Base-by-base conservation (phyloP, 2,797 vertebrate genomes). In the Myoxocephalus aenaeus region DNA sequence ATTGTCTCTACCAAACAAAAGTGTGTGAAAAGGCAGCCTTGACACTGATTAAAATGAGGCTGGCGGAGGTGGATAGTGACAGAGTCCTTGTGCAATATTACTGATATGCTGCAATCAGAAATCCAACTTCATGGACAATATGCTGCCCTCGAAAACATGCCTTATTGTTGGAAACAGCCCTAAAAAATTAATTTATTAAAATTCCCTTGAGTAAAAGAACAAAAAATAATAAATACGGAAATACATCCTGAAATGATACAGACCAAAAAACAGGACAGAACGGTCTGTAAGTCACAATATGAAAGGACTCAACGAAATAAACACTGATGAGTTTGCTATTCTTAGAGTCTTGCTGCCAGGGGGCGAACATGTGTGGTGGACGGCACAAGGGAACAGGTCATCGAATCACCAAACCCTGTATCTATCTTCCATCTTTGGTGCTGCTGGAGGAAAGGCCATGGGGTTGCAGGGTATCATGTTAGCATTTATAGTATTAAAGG, bases 1-100 rank as follows among this genome's bases (percentile, higher is more conserved):
- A 61, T 13, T 12, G 6, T 22, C n/a, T 9, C 12, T 2, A 12
- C 14, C 40, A 36, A 44, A n/a, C 9, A 50, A 14, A 69, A 22
- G 54, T 42, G 42, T 25, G 69, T 84, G 74, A 84, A 83, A 73
- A 40, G 65, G 68, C 20, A 46, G 65, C 71, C 83, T 83, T 80
- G 70, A 67, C 57, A 20, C 44, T 61, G 48, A 75, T 70, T n/a
- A 13, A 66, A 57, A 40, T 54, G 42, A 72, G 4, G 44, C 4
- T 27, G 36, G 63, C 4, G 12, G 2, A 4, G 48, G 27, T 36
- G 68, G 61, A 77, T 1, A 5, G 25, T 38, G n/a, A 70, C 22
- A 42, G 36, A 57, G n/a, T 44, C 7, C 15, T 32, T 27, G 2
- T 65, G 50, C 17, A 57, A 70, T 59, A 27, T 50, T 32, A 50